Evolutionary conservation across 2,888 invertebrate genomes (phyloP).

Genomic region (Theristus sp.): DNA sequence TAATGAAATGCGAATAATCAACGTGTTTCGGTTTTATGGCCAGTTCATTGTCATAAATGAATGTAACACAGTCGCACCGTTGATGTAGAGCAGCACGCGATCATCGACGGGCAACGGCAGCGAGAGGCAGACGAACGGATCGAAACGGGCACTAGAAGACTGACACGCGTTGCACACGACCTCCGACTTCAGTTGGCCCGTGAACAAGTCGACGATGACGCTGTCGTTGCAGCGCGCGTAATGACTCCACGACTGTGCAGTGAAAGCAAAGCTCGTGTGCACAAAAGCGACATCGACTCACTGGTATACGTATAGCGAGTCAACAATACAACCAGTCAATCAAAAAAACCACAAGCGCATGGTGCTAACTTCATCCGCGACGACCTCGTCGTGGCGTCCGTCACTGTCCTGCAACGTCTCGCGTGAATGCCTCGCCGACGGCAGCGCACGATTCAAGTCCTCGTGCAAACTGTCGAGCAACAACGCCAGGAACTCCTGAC

Average conservation of each 20-base stretch:
- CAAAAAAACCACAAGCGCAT: not conserved
- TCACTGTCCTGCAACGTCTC: conserved; percentile 48
- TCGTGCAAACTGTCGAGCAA: conserved; percentile 74
- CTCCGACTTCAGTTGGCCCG: conserved; percentile 73
- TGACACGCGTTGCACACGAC: conserved; percentile 63
- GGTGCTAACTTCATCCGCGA: conserved; percentile 37
- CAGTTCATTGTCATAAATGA: no score
- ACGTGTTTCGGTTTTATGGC: no score
- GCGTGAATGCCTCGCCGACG: not conserved
- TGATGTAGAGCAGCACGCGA: conserved; percentile 53
- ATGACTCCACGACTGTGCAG: conserved; percentile 53
- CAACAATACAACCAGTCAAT: not conserved
- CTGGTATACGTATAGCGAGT: no score
- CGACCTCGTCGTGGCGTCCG: conserved; percentile 51
- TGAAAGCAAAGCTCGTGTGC: not conserved
- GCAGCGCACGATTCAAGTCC: conserved; percentile 53
- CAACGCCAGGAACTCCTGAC: conserved; percentile 77
- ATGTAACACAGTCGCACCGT: no score
- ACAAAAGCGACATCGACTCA: not conserved
- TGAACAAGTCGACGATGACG: conserved; percentile 70
- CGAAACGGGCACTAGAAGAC: conserved; percentile 65
- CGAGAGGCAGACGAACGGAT: conserved; percentile 73
- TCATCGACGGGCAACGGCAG: conserved; percentile 76
- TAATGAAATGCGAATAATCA: no score
- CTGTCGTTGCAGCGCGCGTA: conserved; percentile 62